A percentile compares a stretch with the other conserved stretches of the same genome.
Conservation (phyloP, 2,888 invertebrate species). For the Liodrosophila aerea region DNA sequence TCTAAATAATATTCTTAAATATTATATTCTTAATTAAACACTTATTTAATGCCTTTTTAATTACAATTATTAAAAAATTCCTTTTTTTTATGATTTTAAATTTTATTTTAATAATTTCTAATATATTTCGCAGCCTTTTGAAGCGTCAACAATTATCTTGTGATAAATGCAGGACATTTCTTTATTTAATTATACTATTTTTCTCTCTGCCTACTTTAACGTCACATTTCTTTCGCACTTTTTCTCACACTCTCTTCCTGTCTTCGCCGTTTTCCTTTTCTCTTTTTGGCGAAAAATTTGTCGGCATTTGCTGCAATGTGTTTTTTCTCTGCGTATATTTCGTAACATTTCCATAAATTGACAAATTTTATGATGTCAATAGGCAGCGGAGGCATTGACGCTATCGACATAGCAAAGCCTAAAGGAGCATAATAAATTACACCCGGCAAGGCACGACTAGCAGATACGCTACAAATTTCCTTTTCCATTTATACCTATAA, state of each 20-base stretch:
- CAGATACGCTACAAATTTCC: background rate
- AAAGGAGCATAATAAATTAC: background rate
- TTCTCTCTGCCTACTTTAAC: background rate
- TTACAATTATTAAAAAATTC: too few species aligned
- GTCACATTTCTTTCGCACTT: background rate
- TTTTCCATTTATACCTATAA: too few species aligned
- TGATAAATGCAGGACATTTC: too few species aligned
- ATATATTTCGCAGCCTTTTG: too few species aligned
- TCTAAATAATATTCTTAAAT: too few species aligned
- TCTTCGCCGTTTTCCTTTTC: constrained; percentile 2
- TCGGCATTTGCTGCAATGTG: constrained; percentile 10
- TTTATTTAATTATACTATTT: too few species aligned
- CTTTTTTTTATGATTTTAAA: too few species aligned
- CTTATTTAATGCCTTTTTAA: too few species aligned
- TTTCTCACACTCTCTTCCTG: too few species aligned
- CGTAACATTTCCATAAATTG: constrained; percentile 60
- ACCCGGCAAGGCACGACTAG: background rate
- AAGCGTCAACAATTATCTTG: too few species aligned
- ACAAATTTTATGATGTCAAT: constrained; percentile 66
- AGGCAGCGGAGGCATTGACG: constrained; percentile 44
- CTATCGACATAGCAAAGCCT: constrained; percentile 41
- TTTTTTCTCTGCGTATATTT: constrained; percentile 24
- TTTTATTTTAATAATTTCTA: too few species aligned
- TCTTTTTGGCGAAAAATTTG: constrained; percentile 16
- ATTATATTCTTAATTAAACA: too few species aligned